A percentile compares a stretch with the other conserved stretches of the same genome.
phyloP scores from a whole-genome alignment of 2,888 invertebrate species.

The Platycnemis pennipes region DNA sequence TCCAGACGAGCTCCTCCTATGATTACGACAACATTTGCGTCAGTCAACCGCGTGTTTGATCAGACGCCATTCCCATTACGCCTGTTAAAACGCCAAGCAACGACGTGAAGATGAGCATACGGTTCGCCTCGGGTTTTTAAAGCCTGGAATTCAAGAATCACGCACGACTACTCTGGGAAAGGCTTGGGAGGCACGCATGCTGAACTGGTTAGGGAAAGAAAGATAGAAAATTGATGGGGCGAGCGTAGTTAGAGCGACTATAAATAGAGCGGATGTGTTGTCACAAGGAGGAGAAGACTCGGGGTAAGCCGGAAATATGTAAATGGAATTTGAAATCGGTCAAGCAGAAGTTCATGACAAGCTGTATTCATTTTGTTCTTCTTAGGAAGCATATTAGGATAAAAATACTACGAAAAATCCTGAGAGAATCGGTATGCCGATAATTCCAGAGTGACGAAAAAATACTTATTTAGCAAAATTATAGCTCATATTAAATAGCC shows the following conservation, averaged over 20 bases:
- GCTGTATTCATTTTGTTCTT: too few relatives aligned
- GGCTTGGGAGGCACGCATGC: background rate
- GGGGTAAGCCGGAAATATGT: background rate
- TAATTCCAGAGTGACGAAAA: too few relatives aligned
- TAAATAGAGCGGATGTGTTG: background rate
- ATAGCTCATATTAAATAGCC: too few relatives aligned
- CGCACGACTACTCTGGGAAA: background rate
- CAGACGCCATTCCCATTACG: constrained; percentile 26
- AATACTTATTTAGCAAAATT: too few relatives aligned
- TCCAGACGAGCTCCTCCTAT: background rate
- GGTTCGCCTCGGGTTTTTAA: background rate
- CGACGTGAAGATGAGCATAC: constrained; percentile 5
- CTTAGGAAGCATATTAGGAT: too few relatives aligned
- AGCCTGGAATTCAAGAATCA: background rate
- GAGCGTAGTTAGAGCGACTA: background rate
- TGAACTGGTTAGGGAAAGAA: background rate
- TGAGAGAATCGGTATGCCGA: too few relatives aligned
- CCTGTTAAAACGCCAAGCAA: constrained; percentile 31
- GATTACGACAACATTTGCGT: background rate
- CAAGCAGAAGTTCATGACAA: too few relatives aligned
- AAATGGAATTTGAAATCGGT: too few relatives aligned
- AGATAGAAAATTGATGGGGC: background rate
- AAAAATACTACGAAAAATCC: too few relatives aligned
- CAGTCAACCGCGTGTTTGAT: background rate
- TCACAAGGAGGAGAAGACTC: background rate